Evolutionary conservation across 2,797 vertebrate genomes (phyloP).

Genomic region (Masticophis lateralis): DNA sequence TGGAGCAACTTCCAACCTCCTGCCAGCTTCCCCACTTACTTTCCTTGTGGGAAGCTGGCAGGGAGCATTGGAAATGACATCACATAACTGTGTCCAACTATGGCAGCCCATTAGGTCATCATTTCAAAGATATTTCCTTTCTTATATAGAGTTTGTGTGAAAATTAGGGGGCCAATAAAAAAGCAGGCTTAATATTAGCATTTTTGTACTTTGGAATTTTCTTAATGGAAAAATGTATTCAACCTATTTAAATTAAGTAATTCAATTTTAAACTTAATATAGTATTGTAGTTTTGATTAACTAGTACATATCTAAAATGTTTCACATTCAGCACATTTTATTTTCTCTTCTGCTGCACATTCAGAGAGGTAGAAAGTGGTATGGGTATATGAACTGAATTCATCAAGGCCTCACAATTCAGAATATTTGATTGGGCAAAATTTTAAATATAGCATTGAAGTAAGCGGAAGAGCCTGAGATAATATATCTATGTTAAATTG

Average conservation of each 20-base stretch:
- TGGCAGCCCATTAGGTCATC: not conserved
- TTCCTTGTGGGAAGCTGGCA: not conserved
- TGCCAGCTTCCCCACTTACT: not conserved
- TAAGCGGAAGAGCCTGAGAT: not conserved
- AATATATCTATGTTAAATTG: not conserved
- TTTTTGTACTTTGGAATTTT: not conserved
- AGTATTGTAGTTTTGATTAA: not conserved
- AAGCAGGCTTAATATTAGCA: not conserved
- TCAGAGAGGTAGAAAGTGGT: not conserved
- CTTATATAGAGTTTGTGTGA: not conserved
- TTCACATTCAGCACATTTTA: not conserved
- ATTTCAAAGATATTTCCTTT: not conserved
- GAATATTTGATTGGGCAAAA: not conserved
- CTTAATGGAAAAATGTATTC: not conserved
- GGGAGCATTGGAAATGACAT: not conserved
- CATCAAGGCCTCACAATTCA: not conserved
- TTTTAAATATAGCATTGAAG: not conserved
- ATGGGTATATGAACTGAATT: not conserved
- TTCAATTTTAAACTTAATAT: not conserved
- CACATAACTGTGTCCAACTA: not conserved
- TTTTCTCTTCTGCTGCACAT: not conserved
- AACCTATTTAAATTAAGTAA: not conserved
- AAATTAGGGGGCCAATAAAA: not conserved
- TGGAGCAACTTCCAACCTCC: not conserved
- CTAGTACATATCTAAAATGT: not conserved